phyloP scores from a whole-genome alignment of 2,113 vertebrate genomes.

The Eolophus roseicapilla region DNA sequence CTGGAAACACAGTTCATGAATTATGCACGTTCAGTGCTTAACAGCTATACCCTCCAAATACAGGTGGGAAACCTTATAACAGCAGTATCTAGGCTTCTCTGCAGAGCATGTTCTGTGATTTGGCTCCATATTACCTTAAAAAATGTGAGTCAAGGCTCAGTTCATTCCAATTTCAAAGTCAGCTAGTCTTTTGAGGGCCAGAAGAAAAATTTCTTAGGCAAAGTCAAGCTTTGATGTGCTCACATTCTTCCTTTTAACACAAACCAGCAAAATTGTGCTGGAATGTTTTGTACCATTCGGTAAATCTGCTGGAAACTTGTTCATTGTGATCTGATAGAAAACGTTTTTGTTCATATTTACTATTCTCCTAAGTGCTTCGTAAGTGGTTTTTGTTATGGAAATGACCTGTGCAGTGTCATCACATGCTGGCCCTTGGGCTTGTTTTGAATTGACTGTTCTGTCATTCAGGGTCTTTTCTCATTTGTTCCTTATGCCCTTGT shows the following conservation, averaged over 20 bases:
- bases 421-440: neutral
- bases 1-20: neutral
- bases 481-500: neutral
- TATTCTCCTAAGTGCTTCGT: neutral
- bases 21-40: neutral
- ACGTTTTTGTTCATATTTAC: neutral
- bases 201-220: neutral
- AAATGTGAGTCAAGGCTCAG: neutral
- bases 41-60: neutral
- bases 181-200: neutral
- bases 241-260: neutral
- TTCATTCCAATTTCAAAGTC: neutral
- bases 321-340: neutral
- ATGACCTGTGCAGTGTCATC: neutral
- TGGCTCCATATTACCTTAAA: neutral
- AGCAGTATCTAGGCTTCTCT: neutral
- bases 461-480: neutral
- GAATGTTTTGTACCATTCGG: neutral
- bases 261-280: neutral
- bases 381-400: neutral
- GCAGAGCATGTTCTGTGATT: neutral
- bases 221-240: constrained; percentile 14
- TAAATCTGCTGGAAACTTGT: neutral
- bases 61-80: neutral
- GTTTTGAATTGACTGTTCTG: neutral